A percentile compares a stretch with the other conserved stretches of the same genome.
phyloP scores from a whole-genome alignment of 64 coral and sea anemone species.

The Montipora capricornis region DNA sequence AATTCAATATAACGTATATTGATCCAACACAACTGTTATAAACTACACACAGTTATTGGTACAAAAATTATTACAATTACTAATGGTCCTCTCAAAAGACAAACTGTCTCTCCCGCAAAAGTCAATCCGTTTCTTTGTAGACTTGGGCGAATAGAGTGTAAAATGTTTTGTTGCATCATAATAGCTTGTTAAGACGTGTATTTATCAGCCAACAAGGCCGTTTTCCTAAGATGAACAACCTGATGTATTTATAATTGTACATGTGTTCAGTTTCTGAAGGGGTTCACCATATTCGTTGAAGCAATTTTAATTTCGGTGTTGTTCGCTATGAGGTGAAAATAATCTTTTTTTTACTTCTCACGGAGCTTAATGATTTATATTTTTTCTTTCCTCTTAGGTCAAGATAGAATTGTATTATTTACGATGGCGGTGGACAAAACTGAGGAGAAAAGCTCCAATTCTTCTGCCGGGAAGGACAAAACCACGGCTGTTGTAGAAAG shows the following conservation, averaged over 20 bases:
- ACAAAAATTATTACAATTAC: no score
- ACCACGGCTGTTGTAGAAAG: neutral
- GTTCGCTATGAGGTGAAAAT: neutral
- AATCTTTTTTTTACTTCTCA: neutral
- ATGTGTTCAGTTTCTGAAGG: neutral
- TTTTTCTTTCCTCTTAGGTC: neutral
- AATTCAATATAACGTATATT: slow-evolving; percentile 8
- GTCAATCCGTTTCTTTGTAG: neutral
- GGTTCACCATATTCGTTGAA: no score
- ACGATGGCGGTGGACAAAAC: neutral
- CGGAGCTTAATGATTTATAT: neutral
- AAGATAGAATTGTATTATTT: neutral
- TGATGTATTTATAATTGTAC: neutral
- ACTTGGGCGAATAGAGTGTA: neutral
- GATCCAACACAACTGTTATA: neutral
- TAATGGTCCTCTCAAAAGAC: no score
- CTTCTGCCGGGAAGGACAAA: neutral
- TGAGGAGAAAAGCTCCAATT: neutral
- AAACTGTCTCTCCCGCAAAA: no score
- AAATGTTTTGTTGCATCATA: neutral
- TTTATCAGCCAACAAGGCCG: neutral
- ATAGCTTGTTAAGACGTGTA: neutral
- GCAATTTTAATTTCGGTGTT: no score
- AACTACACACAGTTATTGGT: neutral
- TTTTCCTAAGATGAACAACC: neutral